Evolutionary conservation across 2,888 invertebrate genomes (phyloP), one percentile per base, ranked within the genome.

Genomic region (Orthosia incerta): DNA sequence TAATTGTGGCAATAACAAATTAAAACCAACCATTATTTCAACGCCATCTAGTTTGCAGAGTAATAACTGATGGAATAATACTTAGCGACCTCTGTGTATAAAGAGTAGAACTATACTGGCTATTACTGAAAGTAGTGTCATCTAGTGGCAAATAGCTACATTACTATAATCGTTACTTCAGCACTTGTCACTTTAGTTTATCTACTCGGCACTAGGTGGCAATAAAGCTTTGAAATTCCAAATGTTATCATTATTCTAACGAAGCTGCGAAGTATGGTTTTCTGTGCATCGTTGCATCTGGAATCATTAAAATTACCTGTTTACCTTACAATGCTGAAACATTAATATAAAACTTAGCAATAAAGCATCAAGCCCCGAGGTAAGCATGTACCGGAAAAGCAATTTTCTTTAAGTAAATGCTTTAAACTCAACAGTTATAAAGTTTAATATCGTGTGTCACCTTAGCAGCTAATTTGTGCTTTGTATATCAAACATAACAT

Each of bases 401-500:
- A 46, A 7, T 60, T 61, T 50, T 46, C 23, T 50, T 66, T 53
- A 1, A 16, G 59, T 50, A 63, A 57, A 51, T 61, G 15, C 66
- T 31, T 64, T 77, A 71, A 50, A 55, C 4, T 0, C 0, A 18
- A 46, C 0, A 0, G 0, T 0, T 2, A 26, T 82, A 87, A 75
- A 62, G 79, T 81, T 75, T 23, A 84, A 76, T 76, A 66, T 72
- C 39, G 53, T 55, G 39, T 76, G 64, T 23, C 57, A 51, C 13
- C 4, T 61, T 12, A 57, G 62, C 51, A 72, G 70, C 84, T 86
- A 90, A 91, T 92, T 92, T 88, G 80, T 87, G 84, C 76, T 88
- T 89, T 92, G 93, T 93, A 89, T 90, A 93, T 93, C 93, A 93
- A 91, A 89, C 45, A 84, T 89, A 93, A 93, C 90, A 93, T 92